Base-by-base conservation (phyloP, 1,140 invertebrate genomes). In the Teleopsis dalmanni region DNA sequence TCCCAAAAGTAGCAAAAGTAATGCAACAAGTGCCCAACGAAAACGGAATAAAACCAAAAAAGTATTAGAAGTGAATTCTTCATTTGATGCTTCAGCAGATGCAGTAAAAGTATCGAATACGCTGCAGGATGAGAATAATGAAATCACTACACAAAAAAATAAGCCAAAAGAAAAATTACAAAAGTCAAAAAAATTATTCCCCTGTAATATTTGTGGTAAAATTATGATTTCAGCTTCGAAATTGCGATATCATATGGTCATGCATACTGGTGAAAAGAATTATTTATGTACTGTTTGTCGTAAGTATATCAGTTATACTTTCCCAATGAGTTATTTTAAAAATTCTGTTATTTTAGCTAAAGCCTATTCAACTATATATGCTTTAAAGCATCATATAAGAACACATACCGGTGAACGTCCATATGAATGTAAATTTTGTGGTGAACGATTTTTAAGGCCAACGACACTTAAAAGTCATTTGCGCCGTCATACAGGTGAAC, bases 401-500 rank as follows among this genome's bases (percentile, higher is more conserved):
- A 47, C 54, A 0, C 71, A 72, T 37, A 57, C 59, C 8, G 61
- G 62, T 1, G 47, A 62, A 13, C 65, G 66, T 50, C 58, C 57
- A 5, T 58, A 60, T 45, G 50, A 60, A 22, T 72, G 71, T 50
- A 54, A 58, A 19, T 47, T 59, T 31, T 72, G 71, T 41, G 51
- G 52, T 10, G 64, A 66, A 44, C 64, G 72, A 53, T 81, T 81
- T 55, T 75, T 74, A 22, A 71, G 78, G 26, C 77, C 78, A 51
- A 75, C 75, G 27, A 78, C 77, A 48, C 60, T 81, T 21, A 76
- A 81, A 59, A 78, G 81, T 48, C 83, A 85, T 65, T 79, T 80
- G 57, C 57, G 80, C 25, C 80, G 76, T 3, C 81, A 82, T 57
- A 79, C 77, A 2, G 78, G 82, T 2, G 83, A 87, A 64, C 84